Percentiles rank a stretch among this genome's conserved stretches.
Evolutionary conservation across 2,113 vertebrate species (phyloP).

Genomic region (Anseranas semipalmata): DNA sequence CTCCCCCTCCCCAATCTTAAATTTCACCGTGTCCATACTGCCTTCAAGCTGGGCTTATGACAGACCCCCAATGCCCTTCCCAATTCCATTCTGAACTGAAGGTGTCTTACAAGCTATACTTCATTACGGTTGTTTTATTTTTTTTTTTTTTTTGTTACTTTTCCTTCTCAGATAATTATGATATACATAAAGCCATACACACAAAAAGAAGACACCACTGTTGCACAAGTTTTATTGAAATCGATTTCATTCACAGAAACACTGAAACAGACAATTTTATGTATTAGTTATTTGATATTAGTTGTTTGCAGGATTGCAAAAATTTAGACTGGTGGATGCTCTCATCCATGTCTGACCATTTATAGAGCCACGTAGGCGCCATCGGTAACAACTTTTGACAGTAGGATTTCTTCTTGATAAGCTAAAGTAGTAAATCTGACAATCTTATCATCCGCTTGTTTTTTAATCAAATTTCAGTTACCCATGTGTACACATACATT

Average conservation of each 20-base stretch:
- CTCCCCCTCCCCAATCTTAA: background rate
- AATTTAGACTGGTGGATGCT: background rate
- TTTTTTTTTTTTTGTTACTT: background rate
- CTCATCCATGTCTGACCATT: background rate
- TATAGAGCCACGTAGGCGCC: background rate
- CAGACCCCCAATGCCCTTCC: background rate
- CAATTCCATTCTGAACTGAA: background rate
- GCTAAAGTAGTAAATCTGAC: background rate
- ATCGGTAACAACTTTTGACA: background rate
- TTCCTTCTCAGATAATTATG: background rate
- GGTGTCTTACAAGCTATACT: background rate
- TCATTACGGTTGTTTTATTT: background rate
- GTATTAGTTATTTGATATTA: background rate
- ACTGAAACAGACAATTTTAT: background rate
- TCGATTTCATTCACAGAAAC: too few relatives aligned
- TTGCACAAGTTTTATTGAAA: background rate
- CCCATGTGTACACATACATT: fast-evolving
- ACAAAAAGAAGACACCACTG: background rate
- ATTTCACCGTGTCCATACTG: background rate
- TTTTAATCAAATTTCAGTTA: background rate
- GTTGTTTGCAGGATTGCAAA: background rate
- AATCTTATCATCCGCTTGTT: background rate
- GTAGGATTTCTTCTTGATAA: background rate
- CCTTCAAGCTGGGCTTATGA: background rate
- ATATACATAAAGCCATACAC: background rate